Base-by-base conservation (phyloP, 2,888 invertebrate genomes). In the Heliconius aoede region DNA sequence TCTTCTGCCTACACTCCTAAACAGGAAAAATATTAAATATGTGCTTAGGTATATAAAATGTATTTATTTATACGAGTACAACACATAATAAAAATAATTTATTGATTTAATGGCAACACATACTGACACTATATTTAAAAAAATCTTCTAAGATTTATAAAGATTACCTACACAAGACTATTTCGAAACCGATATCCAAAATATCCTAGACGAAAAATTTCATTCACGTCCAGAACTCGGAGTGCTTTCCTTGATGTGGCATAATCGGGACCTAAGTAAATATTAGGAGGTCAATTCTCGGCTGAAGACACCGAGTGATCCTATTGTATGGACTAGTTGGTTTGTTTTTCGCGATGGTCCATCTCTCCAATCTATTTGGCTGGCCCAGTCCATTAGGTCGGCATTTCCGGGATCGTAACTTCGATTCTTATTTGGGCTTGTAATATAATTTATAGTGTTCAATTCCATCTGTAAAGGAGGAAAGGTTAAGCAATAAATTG, bases 371-470 rank as follows among this genome's bases (percentile, higher is more conserved):
- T 92, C 88, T 91, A 89, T 90, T 88, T 86, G 83, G 86, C 85
- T 87, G 89, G 91, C 91, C 91, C 91, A 88, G 89, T 85, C 88
- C 88, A 91, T 91, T 91, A 91, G 87, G 84, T 81, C 84, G 87
- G 88, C 87, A 89, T 91, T 91, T 86, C 84, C 84, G 82, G 84
- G 85, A 87, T 86, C 89, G 93, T 91, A 92, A 92, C 88, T 92
- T 90, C 90, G 87, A 84, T 86, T 88, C 91, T 92, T 93, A 93
- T 93, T 93, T 91, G 90, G 91, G 91, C 90, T 92, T 92, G 91
- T 92, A 93, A 93, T 93, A 93, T 93, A 93, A 94, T 92, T 93
- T 93, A 94, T 93, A 88, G 92, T 92, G 89, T 93, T 93, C 94
- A 93, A 93, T 94, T 93, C 92, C 87, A 92, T 90, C 88, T 89